Evolutionary conservation across 1,140 invertebrate species (phyloP).

Genomic region (Aphaenogaster floridana): DNA sequence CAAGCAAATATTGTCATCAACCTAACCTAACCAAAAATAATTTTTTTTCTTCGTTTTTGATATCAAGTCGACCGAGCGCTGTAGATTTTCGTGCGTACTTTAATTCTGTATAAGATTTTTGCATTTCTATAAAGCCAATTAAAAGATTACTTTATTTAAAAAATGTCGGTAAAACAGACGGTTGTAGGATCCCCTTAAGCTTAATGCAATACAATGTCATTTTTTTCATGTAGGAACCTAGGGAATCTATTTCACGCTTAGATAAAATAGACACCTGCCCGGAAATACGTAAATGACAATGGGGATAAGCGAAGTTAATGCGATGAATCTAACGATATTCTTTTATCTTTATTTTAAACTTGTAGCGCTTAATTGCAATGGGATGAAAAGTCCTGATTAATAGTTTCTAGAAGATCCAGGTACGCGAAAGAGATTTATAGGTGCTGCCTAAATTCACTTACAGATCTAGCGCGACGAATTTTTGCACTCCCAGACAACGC

Average conservation of each 20-base stretch:
- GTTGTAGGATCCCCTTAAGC: no score
- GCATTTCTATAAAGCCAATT: no score
- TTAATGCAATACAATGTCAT: no score
- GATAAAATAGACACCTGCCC: background rate
- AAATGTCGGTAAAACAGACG: no score
- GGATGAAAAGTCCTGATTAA: background rate
- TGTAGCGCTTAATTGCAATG: background rate
- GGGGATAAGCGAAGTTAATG: background rate
- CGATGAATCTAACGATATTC: background rate
- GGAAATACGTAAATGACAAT: background rate
- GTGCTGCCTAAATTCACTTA: background rate
- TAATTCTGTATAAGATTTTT: no score
- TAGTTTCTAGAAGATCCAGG: background rate
- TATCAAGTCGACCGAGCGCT: no score
- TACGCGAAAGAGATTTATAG: background rate
- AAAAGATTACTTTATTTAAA: no score
- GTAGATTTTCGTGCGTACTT: no score
- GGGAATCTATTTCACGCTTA: background rate
- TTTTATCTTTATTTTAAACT: background rate
- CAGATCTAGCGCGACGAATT: conserved; percentile 9
- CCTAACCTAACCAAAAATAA: no score
- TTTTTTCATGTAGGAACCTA: background rate
- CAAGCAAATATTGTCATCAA: no score
- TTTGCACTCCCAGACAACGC: background rate
- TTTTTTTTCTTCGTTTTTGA: no score